phyloP scores from a whole-genome alignment of 2,797 vertebrate species.

The Melanotaenia parkinsoni region DNA sequence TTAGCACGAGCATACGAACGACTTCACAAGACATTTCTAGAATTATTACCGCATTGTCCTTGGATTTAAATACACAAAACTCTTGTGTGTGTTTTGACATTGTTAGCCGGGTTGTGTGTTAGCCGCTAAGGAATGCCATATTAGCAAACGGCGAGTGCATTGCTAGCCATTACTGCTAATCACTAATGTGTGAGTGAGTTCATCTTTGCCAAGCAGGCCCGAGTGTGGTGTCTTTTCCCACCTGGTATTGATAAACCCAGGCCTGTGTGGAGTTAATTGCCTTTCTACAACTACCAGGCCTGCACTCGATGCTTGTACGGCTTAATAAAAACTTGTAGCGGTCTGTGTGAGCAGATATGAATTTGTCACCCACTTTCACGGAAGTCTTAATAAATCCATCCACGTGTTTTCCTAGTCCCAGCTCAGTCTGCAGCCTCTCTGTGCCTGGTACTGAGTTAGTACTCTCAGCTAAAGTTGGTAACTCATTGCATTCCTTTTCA shows the following conservation, averaged over 20 bases:
- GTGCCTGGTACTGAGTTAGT: conserved; percentile 64
- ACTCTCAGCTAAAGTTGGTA: conserved; percentile 37
- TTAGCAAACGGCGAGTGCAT: conserved; percentile 29
- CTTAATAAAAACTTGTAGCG: conserved; percentile 25
- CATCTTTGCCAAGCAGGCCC: conserved; percentile 1
- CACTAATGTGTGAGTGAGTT: conserved; percentile 13
- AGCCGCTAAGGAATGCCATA: conserved; percentile 51
- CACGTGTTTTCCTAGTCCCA: conserved; percentile 62
- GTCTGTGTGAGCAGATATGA: conserved; percentile 9
- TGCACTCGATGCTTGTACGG: conserved; percentile 5
- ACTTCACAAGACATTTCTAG: neutral
- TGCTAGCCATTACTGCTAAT: conserved; percentile 48
- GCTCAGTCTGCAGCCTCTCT: conserved; percentile 42
- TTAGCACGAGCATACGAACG: neutral
- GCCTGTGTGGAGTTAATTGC: neutral
- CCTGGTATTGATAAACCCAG: neutral
- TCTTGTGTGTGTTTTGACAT: conserved; percentile 49
- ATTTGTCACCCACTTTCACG: conserved; percentile 59
- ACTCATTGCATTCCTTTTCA: conserved; percentile 49
- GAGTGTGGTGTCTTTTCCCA: neutral
- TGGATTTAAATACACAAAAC: conserved; percentile 9
- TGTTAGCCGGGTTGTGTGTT: conserved; percentile 57
- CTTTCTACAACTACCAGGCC: conserved; percentile 1
- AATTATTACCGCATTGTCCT: conserved; percentile 18
- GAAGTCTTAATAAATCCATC: conserved; percentile 56